phyloP scores from a whole-genome alignment of 92 coral and sea anemone species.

The Parazoanthus atlanticus region DNA sequence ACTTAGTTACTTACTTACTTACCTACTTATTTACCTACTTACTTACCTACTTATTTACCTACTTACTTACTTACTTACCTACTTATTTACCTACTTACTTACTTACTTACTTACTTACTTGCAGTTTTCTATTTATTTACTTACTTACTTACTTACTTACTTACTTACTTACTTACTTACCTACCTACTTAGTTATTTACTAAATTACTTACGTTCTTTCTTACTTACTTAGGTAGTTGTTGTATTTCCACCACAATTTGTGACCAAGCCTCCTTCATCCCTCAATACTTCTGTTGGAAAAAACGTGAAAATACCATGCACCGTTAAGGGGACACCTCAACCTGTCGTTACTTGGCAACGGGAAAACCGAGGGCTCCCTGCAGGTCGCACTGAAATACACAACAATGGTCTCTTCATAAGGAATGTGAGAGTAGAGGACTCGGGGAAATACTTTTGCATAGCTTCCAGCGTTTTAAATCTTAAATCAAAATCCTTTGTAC shows the following conservation, averaged over 20 bases:
- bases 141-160: no score
- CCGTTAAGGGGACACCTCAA: neutral
- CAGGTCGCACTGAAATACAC: neutral
- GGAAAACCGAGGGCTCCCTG: neutral
- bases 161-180: no score
- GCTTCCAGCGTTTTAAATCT: neutral
- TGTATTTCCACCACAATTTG: neutral
- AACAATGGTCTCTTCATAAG: neutral
- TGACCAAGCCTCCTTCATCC: neutral
- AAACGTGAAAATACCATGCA: neutral
- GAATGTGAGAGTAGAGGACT: neutral
- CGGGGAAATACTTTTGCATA: neutral
- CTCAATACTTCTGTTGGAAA: neutral
- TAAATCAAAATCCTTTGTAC: neutral
- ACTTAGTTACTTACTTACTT: no score
- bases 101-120: no score
- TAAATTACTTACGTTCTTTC: no score
- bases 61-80: no score
- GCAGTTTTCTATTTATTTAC: no score
- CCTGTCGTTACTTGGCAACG: neutral
- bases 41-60: no score
- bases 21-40: no score
- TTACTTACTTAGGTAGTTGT: neutral
- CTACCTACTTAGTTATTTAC: no score
- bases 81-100: no score